Evolutionary conservation across 2,888 invertebrate genomes (phyloP), one percentile per base, ranked within the genome.

Genomic region (Perizoma affinitatum): DNA sequence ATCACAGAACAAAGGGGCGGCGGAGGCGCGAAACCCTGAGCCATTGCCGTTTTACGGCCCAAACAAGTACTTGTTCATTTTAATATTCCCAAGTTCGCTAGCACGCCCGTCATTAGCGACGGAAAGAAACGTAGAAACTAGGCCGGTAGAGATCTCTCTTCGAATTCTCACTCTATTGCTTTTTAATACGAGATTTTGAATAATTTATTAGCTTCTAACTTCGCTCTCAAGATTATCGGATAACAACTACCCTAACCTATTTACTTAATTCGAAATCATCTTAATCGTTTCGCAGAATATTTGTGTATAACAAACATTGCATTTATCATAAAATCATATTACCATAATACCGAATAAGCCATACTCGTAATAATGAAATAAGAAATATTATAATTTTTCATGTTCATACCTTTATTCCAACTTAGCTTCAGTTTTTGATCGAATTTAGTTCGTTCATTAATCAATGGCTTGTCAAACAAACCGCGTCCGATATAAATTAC

Each of bases 41-140:
- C 84, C 81, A 84, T 84, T 74, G 84, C 79, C 83, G 85, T 83
- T 88, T 90, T 82, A 83, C 84, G 80, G 73, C 78, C 80, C 87
- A 84, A 87, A 87, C 88, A 88, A 90, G 89, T 88, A 86, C 88
- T 88, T 82, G 88, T 87, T 90, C 90, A 89, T 91, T 92, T 91
- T 92, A 91, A 91, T 91, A 90, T 88, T 88, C 84, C 83, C 87
- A 86, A 88, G 80, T 87, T 90, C 82, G 76, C 80, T 73, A 81
- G 71, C 75, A 72, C 53, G 54, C 55, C 22, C 83, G 86, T 89
- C 90, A 90, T 90, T 91, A 90, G 85, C 79, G 80, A 77, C 76
- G 63, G 57, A 78, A 84, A 87, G 86, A 83, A 87, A 88, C 77
- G 76, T 75, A 74, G 75, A 84, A 87, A 88, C 78, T 87, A 83